Percentiles rank a stretch among this genome's conserved stretches.
Conservation (phyloP, 1,140 invertebrate genomes). For the Drosophila sp. region DNA sequence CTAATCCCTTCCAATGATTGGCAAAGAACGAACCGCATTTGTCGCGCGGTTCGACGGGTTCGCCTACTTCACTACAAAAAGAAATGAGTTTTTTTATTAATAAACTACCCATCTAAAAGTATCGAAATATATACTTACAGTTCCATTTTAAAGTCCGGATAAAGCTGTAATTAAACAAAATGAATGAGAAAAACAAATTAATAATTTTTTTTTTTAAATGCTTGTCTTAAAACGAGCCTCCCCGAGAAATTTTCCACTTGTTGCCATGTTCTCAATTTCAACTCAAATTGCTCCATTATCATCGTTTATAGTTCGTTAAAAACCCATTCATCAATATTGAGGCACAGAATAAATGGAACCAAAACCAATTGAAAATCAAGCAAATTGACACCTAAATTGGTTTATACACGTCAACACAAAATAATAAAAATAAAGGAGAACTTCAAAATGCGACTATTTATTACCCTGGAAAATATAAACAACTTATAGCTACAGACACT, state of each 20-base stretch:
- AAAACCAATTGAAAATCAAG: slow-evolving; percentile 72
- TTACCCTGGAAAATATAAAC: neutral
- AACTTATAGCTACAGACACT: no score
- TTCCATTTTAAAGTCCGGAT: slow-evolving; percentile 71
- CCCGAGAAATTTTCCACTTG: slow-evolving; percentile 32
- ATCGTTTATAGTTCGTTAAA: slow-evolving; percentile 73
- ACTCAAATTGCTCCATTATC: slow-evolving; percentile 45
- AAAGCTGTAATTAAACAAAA: slow-evolving; percentile 60
- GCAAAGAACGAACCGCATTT: slow-evolving; percentile 60
- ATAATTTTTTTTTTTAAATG: slow-evolving; percentile 43
- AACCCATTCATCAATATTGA: slow-evolving; percentile 62
- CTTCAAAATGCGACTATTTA: slow-evolving; percentile 7
- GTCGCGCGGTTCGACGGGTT: slow-evolving; percentile 46
- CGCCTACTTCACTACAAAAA: slow-evolving; percentile 60
- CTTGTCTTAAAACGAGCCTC: slow-evolving; percentile 43
- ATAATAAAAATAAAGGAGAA: slow-evolving; percentile 30
- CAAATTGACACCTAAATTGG: slow-evolving; percentile 45
- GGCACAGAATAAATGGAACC: slow-evolving; percentile 17
- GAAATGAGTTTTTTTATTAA: neutral
- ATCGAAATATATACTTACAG: slow-evolving; percentile 53
- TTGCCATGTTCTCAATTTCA: slow-evolving; percentile 46
- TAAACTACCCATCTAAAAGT: no score
- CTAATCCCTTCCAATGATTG: slow-evolving; percentile 88
- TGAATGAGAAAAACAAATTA: slow-evolving; percentile 31
- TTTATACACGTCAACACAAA: slow-evolving; percentile 34